These are phyloP conservation scores for Smittia aterrima DNA, from an alignment of 2,888 invertebrate genomes.

Conservation along the genomic window DNA sequence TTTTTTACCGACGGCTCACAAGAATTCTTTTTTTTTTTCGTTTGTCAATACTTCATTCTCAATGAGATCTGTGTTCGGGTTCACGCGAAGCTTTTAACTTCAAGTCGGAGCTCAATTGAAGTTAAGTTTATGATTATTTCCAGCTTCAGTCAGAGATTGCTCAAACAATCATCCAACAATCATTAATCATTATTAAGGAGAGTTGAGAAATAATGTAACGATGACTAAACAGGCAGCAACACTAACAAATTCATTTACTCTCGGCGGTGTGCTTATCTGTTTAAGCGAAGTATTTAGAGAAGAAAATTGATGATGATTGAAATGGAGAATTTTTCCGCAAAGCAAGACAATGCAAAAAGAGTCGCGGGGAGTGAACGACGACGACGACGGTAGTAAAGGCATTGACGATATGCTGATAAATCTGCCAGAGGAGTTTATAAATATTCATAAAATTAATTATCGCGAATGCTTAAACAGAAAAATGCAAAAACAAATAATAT, in stretches of 20 bases:
- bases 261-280: background rate
- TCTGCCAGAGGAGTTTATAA: background rate
- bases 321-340: background rate
- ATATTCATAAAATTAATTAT: background rate
- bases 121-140: too few relatives aligned
- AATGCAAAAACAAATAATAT: background rate
- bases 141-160: slow-evolving; percentile 16
- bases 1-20: slow-evolving; percentile 26
- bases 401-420: background rate
- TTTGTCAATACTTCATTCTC: background rate
- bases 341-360: background rate
- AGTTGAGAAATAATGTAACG: too few relatives aligned
- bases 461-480: background rate
- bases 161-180: slow-evolving; percentile 28
- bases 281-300: background rate
- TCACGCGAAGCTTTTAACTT: background rate
- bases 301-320: slow-evolving; percentile 8
- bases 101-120: too few relatives aligned
- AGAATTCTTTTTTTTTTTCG: too few relatives aligned
- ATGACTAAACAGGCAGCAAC: slow-evolving; percentile 1
- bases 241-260: background rate
- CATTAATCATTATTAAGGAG: slow-evolving; percentile 37
- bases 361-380: background rate
- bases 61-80: background rate
- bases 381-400: background rate